phyloP scores from a whole-genome alignment of 2,797 vertebrate genomes.

The Muraenolepis orangiensis region DNA sequence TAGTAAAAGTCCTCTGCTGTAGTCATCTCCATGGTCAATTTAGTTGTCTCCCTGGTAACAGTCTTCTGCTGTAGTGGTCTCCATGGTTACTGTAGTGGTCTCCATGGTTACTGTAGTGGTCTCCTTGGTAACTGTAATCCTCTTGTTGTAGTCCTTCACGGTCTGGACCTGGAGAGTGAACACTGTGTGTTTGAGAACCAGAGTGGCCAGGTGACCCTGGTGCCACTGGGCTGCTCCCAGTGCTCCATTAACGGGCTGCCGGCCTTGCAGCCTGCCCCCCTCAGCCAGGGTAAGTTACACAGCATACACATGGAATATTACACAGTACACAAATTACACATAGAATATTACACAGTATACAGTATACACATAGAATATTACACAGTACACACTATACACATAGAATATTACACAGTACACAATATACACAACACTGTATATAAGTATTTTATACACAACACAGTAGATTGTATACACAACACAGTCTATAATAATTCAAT shows the following conservation, averaged over 20 bases:
- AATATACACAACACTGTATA: too few relatives aligned
- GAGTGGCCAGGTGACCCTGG: slow-evolving; percentile 80
- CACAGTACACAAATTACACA: neutral
- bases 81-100: neutral
- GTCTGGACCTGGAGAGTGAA: slow-evolving; percentile 90
- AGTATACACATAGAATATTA: neutral
- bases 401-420: too few relatives aligned
- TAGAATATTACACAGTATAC: neutral
- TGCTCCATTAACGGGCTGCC: slow-evolving; percentile 91
- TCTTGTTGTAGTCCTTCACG: slow-evolving; percentile 83
- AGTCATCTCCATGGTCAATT: too few relatives aligned
- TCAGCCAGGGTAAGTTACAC: slow-evolving; percentile 86
- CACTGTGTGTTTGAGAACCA: slow-evolving; percentile 92
- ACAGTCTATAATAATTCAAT: too few relatives aligned
- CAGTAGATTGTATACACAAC: neutral
- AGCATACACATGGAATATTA: neutral
- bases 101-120: neutral
- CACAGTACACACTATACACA: neutral
- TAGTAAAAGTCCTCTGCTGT: too few relatives aligned
- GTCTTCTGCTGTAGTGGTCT: neutral
- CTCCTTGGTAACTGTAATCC: neutral
- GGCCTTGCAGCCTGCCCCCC: slow-evolving; percentile 76
- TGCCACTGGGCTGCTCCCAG: slow-evolving; percentile 82
- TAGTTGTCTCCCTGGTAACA: too few relatives aligned
- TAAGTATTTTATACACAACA: neutral